Base-by-base conservation (phyloP, 2,113 vertebrate species). In the Pithys albifrons region DNA sequence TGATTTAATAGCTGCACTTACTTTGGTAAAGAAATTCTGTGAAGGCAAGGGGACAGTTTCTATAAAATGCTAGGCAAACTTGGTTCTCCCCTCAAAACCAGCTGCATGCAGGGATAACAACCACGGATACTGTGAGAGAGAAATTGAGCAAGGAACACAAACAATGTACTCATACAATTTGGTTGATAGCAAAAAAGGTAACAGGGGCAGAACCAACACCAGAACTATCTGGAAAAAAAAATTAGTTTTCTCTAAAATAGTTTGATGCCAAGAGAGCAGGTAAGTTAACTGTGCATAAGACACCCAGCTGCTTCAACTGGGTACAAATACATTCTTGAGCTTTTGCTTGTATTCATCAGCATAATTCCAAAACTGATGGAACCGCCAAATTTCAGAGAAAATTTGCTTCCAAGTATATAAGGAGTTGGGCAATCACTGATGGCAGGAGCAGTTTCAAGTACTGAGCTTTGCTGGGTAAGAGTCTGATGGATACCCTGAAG, bases 141-240 rank as follows among this genome's bases (percentile, higher is more conserved):
- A 19, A 79, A 57, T 33, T 0, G 0, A 35, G 35, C 14, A 33
- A 72, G 54, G 52, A 51, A 64, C 33, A 45, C 0, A 0, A 67
- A 35, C 6, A 70, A 59, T 37, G 37, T 3, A 2, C 27, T 69
- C 3, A 1, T 18, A 46, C 35, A 64, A 13, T 20, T 27, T n/a
- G 8, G 16, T 43, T 46, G 10, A 17, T 46, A 70, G 27, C 37
- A 43, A 72, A 51, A 78, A 71, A 35, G 4, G 11, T 76, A 43
- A n/a, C 23, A 69, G 14, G 11, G 39, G 39, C 4, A 33, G 39
- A 67, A n/a, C 0, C 1, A 84, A 64, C 1, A 3, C 14, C 20
- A 65, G 25, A 73, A 39, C 4, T 8, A 2, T 24, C 19, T n/a
- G 69, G 27, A 25, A 89, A 57, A 10, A 10, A 57, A 37, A 37